Base-by-base conservation (phyloP, 2,888 invertebrate genomes). In the Thalpophila matura region DNA sequence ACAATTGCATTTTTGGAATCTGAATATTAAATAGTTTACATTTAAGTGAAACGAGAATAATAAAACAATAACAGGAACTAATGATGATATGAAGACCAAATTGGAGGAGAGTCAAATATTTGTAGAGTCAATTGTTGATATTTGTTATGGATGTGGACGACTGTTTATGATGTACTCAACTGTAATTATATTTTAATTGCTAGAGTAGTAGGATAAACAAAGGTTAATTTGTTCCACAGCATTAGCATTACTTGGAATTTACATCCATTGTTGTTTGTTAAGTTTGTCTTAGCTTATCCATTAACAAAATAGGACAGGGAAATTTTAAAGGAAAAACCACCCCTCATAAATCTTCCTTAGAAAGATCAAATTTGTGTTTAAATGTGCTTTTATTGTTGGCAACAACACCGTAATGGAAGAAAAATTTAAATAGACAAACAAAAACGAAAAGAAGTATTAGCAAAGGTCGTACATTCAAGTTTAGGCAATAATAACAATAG, bases 201-300 rank as follows among this genome's bases (percentile, higher is more conserved):
- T n/a, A n/a, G n/a, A n/a, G n/a, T n/a, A n/a, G n/a, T n/a, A 38
- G 14, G 16, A 49, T 58, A 67, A 38, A 45, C 49, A 59, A 67
- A 50, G 16, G 33, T 45, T 45, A 38, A 67, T 67, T 65, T 38
- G 50, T 37, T 59, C 12, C 31, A 37, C 7, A 50, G 22, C 33
- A 57, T 65, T 29, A 57, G 26, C 16, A 46, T 35, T 51, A 45
- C 31, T 33, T 12, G 10, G 43, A 45, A 67, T 59, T 43, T 10
- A 24, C 43, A 45, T 37, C 43, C 5, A 64, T 50, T 67, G 35
- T 29, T 46, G 7, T 64, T 40, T 51, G 47, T 35, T 65, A 16
- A 68, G 68, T 50, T 60, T 46, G 2, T 10, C 14, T 61, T 47
- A 26, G 46, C 49, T 67, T 33, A 69, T 68, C 54, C 47, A 69